Evolutionary conservation across 92 coral and sea anemone genomes (phyloP), one percentile per base, ranked within the genome.

Genomic region (Zoanthus sociatus): DNA sequence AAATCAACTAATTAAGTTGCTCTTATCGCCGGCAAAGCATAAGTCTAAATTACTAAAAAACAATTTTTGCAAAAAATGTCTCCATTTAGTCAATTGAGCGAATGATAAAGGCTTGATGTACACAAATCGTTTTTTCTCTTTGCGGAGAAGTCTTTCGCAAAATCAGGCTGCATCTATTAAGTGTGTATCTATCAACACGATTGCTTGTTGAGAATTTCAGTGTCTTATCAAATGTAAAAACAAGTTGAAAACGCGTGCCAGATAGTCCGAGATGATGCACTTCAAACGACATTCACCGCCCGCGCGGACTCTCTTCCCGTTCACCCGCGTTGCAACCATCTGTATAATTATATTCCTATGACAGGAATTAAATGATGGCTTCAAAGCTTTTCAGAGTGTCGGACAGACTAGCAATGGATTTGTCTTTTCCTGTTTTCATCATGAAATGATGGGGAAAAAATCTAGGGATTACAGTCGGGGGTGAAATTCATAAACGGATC

Each of bases 401-500:
- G 18, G 85, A 81, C 75, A 64, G 85, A 68, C 58, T 61, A 75
- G 63, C 61, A 71, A 45, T 90, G 91, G 87, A 88, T 88, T 88
- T 92, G 89, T 82, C 95, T 84, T 88, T 94, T 92, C 95, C 95
- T 91, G 95, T 93, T 89, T 88, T 83, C 84, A 82, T 86, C 88
- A 83, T 83, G 84, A 89, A 77, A 84, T 74, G 74, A 84, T 87
- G 83, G 83, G 78, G 55, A 47, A 84, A 67, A 77, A 90, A 75
- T 89, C 85, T 46, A 74, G 64, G 83, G 84, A 93, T 94, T 92
- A 92, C 83, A 83, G 87, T 83, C 69, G 87, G 84, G 90, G 21
- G 91, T 91, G 92, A 92, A 94, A 77, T 95, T 84, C 92, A 91
- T 94, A 94, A 94, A 82, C 71, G 86, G 93, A 88, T 90, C 93